These are phyloP conservation scores for Mormyrus lacerda DNA, from an alignment of 2,113 vertebrate species.

Conservation along the genomic window DNA sequence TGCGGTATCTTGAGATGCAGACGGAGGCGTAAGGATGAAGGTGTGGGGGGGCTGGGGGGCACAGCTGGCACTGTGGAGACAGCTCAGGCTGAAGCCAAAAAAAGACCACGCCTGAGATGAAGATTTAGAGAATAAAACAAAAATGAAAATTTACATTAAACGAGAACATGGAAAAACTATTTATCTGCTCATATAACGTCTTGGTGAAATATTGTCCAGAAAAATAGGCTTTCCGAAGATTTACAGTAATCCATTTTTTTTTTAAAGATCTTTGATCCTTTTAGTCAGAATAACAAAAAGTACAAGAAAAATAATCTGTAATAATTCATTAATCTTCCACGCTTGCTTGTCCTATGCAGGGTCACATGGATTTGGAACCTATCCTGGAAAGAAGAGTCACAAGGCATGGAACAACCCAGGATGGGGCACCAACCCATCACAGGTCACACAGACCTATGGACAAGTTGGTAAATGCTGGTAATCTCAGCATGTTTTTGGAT, in stretches of 20 bases:
- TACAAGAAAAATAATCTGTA: background rate
- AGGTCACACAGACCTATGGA: background rate
- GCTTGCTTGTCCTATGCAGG: background rate
- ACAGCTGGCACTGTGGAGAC: background rate
- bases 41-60: background rate
- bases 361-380: background rate
- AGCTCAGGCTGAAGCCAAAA: background rate
- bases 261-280: background rate
- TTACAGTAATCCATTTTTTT: background rate
- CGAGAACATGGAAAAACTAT: background rate
- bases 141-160: background rate
- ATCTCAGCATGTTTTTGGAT: background rate
- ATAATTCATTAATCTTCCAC: background rate
- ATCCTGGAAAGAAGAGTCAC: background rate
- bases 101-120: background rate
- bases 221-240: background rate
- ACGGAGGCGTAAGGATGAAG: background rate
- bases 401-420: background rate
- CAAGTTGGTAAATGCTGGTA: background rate
- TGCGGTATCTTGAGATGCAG: background rate
- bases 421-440: background rate
- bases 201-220: background rate
- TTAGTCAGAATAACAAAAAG: background rate
- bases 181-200: background rate
- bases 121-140: background rate